phyloP scores from a whole-genome alignment of 2,113 vertebrate genomes.

The Salvator merianae region DNA sequence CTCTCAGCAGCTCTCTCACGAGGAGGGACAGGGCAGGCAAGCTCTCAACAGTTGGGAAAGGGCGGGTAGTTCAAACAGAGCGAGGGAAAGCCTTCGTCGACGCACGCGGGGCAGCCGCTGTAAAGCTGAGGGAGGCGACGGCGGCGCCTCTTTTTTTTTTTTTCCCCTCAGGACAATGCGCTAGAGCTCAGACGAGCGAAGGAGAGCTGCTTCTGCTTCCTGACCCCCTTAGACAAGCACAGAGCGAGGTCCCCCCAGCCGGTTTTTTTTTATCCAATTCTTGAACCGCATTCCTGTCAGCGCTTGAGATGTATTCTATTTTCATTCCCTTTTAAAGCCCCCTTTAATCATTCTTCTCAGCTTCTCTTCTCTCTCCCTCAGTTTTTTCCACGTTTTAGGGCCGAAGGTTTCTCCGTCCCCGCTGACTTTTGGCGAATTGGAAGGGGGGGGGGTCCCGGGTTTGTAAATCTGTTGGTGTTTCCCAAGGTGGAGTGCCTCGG shows the following conservation, averaged over 20 bases:
- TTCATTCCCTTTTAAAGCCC: not conserved
- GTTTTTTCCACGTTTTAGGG: not conserved
- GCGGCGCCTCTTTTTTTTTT: not conserved
- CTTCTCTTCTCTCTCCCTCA: no score
- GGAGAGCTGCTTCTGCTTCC: not conserved
- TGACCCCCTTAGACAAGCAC: not conserved
- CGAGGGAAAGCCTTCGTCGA: conserved; percentile 60
- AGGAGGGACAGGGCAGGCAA: not conserved
- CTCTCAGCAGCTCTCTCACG: no score
- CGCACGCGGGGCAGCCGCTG: conserved; percentile 32
- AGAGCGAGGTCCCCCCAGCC: not conserved
- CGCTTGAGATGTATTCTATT: no score
- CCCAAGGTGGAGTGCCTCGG: not conserved
- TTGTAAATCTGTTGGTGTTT: not conserved
- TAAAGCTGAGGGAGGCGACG: conserved; percentile 29
- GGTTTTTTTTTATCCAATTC: not conserved
- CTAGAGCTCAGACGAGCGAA: not conserved
- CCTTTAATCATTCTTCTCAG: not conserved
- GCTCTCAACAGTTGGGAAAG: conserved; percentile 54
- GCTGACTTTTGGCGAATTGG: not conserved
- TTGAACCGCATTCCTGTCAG: not conserved
- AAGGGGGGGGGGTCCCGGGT: no score
- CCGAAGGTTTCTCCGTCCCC: not conserved
- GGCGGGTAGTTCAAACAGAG: conserved; percentile 68
- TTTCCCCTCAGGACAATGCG: no score